Percentiles rank a stretch among this genome's conserved stretches.
Evolutionary conservation across 2,888 invertebrate genomes (phyloP).

Genomic region (Trissoscelio sp.): DNA sequence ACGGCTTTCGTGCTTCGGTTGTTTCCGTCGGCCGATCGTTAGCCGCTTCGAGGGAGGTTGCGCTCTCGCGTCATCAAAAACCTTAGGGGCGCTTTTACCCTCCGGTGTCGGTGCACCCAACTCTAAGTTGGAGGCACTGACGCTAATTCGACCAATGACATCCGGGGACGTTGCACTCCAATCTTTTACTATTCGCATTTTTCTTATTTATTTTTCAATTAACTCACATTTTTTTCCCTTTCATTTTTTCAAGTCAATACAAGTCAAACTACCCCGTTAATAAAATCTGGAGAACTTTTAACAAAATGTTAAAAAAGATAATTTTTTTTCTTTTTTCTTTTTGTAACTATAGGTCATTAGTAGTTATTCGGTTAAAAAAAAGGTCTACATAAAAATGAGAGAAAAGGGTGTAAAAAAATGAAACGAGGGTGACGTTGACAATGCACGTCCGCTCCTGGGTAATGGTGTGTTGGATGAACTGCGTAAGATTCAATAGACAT

Average conservation of each 20-base stretch:
- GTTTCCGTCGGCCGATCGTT: slow-evolving; percentile 80
- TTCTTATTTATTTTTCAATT: too few relatives aligned
- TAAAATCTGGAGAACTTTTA: too few relatives aligned
- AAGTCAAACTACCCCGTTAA: too few relatives aligned
- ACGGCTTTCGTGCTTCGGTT: slow-evolving; percentile 73
- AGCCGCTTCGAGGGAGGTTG: slow-evolving; percentile 70
- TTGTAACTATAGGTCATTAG: too few relatives aligned
- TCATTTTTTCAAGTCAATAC: too few relatives aligned
- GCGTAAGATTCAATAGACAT: slow-evolving; percentile 58
- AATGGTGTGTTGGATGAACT: slow-evolving; percentile 48
- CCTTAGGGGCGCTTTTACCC: slow-evolving; percentile 40
- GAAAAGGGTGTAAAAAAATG: too few relatives aligned
- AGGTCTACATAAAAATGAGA: too few relatives aligned
- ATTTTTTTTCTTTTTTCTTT: too few relatives aligned
- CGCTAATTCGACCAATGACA: slow-evolving; percentile 42
- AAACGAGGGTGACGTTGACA: slow-evolving; percentile 13
- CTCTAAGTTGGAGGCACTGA: slow-evolving; percentile 32
- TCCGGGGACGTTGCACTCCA: slow-evolving; percentile 24
- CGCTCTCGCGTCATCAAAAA: slow-evolving; percentile 53
- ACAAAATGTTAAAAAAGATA: too few relatives aligned
- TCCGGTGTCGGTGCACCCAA: slow-evolving; percentile 29
- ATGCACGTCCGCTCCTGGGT: slow-evolving; percentile 19
- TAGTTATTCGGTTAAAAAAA: too few relatives aligned
- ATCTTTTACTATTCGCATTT: too few relatives aligned
- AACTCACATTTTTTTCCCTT: too few relatives aligned